Base-by-base conservation (phyloP, 2,797 vertebrate species). In the Darevskia nairensis region DNA sequence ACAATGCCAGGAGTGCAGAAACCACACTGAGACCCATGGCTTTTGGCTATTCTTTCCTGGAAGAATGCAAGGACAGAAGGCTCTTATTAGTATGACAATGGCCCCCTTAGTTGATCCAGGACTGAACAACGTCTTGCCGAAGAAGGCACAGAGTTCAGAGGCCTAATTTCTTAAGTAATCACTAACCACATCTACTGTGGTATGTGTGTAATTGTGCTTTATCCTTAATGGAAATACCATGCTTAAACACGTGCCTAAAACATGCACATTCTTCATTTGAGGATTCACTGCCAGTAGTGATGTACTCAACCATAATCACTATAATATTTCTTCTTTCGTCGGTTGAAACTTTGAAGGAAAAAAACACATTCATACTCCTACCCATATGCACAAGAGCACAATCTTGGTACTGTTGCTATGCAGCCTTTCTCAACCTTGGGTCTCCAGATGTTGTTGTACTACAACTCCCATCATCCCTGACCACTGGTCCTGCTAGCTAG, bases 1-100 rank as follows among this genome's bases (percentile, higher is more conserved):
- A 99, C 98, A 9, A 99, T 97, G 4, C 99, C 99, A 0, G 99
- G 99, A 0, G 98, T 99, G 82, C 99, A 99, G 96, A 99, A 99
- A 0, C 99, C 98, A 8, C 98, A 99, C n/a, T 99, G 99, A 27
- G 98, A 99, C 8, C 99, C 99, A 13, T 99, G 98, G 91, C 98
- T 97, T 94, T 96, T 98, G 25, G 98, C 98, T 17, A 99, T 98
- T 78, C 98, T 97, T 93, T 99, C 98, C 98, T 99, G 88, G 68
- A 41, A 93, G 94, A 88, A 64, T 23, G 44, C 3, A 71, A 29
- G 88, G 68, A 88, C 6, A 9, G 19, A 55, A 1, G 1, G 91
- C 8, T 39, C 44, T 50, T 35, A 50, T 23, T 76, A 10, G 8
- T 61, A 32, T 55, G 32, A 35, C 66, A 44, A 44, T 19, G 9